Conservation (phyloP, 2,888 invertebrate genomes). For the Drosophila peninsularis region DNA sequence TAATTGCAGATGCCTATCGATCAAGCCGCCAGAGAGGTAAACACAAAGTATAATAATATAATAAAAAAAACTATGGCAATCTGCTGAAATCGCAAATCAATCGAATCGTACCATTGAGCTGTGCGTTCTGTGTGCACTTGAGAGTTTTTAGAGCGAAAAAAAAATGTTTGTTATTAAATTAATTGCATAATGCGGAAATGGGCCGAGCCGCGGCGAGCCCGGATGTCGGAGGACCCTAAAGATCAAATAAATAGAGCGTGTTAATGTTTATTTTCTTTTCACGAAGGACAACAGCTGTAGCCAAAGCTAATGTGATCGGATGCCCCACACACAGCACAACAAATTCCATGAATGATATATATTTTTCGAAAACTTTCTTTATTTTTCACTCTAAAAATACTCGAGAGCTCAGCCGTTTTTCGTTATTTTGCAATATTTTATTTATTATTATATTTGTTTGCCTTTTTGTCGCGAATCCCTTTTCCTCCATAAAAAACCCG, state of each 20-base stretch:
- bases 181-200: slow-evolving; percentile 61
- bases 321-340: not conserved
- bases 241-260: slow-evolving; percentile 48
- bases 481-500: slow-evolving; percentile 2
- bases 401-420: slow-evolving; percentile 72
- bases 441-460: slow-evolving; percentile 79
- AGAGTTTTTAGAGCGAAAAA: slow-evolving; percentile 84
- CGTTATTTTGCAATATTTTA: slow-evolving; percentile 75
- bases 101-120: slow-evolving; percentile 57
- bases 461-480: slow-evolving; percentile 47
- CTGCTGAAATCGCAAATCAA: slow-evolving; percentile 61
- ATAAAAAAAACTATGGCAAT: slow-evolving; percentile 67
- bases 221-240: slow-evolving; percentile 52
- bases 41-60: slow-evolving; percentile 74
- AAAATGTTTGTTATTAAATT: slow-evolving; percentile 51
- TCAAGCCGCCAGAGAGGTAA: slow-evolving; percentile 91
- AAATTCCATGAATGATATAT: not conserved
- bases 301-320: not conserved
- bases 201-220: slow-evolving; percentile 43
- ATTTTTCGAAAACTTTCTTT: slow-evolving; percentile 9
- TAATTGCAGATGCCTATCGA: slow-evolving; percentile 91
- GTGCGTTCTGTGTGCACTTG: slow-evolving; percentile 68
- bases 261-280: slow-evolving; percentile 12
- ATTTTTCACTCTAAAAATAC: slow-evolving; percentile 82
- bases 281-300: slow-evolving; percentile 22